phyloP scores from a whole-genome alignment of 2,113 vertebrate genomes.

The Hippocampus guttulatus region DNA sequence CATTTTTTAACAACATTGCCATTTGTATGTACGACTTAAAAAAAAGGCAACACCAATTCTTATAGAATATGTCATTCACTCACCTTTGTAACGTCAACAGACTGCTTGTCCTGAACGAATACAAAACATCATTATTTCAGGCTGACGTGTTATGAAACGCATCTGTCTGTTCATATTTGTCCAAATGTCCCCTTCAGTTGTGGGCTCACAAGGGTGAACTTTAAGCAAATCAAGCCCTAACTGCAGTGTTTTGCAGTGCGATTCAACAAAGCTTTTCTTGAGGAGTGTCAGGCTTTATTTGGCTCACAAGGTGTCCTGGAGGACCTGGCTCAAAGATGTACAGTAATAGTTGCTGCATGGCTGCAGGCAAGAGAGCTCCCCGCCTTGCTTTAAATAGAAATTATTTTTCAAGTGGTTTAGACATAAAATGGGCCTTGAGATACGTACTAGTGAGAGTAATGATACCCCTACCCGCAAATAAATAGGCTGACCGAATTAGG shows the following conservation, averaged over 20 bases:
- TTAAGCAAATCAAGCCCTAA: constrained; percentile 32
- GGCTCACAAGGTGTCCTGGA: constrained; percentile 32
- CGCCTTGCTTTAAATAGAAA: constrained; percentile 42
- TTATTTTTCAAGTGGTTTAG: constrained; percentile 17
- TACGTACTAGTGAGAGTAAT: constrained; percentile 15
- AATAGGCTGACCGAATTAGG: constrained; percentile 49
- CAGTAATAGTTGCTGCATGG: constrained; percentile 4
- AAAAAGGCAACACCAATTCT: neutral
- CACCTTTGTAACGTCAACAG: constrained; percentile 1
- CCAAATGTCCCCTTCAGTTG: constrained; percentile 16
- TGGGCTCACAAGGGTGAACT: constrained; percentile 9
- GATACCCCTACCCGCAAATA: constrained; percentile 30
- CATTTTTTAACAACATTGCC: neutral
- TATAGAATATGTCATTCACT: neutral
- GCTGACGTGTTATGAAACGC: neutral
- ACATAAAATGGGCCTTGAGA: constrained; percentile 33
- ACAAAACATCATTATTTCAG: constrained; percentile 27
- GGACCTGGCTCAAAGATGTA: constrained; percentile 28
- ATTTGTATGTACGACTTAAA: neutral
- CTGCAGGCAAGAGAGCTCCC: constrained; percentile 23
- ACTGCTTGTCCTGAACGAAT: constrained; percentile 30
- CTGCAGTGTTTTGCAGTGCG: constrained; percentile 23
- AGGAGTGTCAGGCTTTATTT: constrained; percentile 36
- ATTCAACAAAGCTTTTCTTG: constrained; percentile 31
- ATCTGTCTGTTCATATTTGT: constrained; percentile 17